phyloP scores from a whole-genome alignment of 2,113 vertebrate species.

The Meleagris gallopavo region DNA sequence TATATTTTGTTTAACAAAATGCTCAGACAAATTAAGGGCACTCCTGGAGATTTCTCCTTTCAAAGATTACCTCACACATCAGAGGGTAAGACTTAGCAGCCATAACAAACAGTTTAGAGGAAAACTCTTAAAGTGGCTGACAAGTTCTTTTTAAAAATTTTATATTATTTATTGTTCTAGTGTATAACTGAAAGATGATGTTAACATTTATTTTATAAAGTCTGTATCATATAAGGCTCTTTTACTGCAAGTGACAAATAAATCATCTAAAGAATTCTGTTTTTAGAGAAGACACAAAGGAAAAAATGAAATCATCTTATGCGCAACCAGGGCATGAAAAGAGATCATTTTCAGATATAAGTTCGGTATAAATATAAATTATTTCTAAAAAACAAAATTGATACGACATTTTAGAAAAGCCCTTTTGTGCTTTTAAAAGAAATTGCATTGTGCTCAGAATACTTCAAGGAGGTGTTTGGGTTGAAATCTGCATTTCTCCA shows the following conservation, averaged over 20 bases:
- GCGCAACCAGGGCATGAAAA: neutral
- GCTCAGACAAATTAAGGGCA: constrained; percentile 31
- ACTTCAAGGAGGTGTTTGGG: neutral
- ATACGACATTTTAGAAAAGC: neutral
- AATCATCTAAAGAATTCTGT: neutral
- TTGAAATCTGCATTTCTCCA: neutral
- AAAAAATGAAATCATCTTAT: neutral
- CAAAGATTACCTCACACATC: constrained; percentile 23
- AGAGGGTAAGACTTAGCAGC: neutral
- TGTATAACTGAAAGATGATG: neutral
- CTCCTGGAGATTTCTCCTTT: constrained; percentile 66
- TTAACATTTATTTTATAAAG: neutral
- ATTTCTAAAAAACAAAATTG: neutral
- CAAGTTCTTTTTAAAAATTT: neutral
- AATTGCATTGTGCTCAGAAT: neutral
- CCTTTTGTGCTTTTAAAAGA: neutral
- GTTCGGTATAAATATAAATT: neutral
- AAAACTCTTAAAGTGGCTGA: neutral
- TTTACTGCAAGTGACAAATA: neutral
- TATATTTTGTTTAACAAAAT: constrained; percentile 40
- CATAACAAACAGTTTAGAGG: neutral
- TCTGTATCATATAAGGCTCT: neutral
- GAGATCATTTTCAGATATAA: neutral
- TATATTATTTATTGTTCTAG: neutral
- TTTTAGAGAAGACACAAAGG: neutral